Evolutionary conservation across 1,140 invertebrate species (phyloP), one percentile per base, ranked within the genome.

Genomic region (Drosophila aff.): DNA sequence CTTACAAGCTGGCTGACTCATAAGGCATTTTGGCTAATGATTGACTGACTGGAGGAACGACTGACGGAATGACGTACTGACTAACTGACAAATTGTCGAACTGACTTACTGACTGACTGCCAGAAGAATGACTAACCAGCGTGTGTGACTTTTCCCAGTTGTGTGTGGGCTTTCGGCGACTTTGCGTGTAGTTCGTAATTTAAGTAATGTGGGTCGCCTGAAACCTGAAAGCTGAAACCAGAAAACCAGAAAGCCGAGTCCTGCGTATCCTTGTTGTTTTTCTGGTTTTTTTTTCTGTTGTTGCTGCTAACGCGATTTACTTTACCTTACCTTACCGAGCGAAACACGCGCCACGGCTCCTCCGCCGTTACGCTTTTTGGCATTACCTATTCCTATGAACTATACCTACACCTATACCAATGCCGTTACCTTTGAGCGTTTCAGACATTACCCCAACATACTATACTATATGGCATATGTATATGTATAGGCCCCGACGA

Each of bases 101-200:
- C 36, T 52, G 63, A 52, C 36, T 49, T 60, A 57, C 21, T 47
- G 60, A 72, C 52, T 71, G 67, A 58, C 50, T 74, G 76, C 59
- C 26, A 52, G n/a, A 13, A 28, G 46, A 68, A 41, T 77, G 59
- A 77, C 79, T 49, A 69, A 76, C 65, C 81, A 82, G 74, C 66
- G 76, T 76, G 65, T 80, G 81, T 65, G 81, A 67, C 73, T 84
- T 79, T 84, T 73, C 67, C 69, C 61, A 83, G 65, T 76, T 79
- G 36, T 60, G 49, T 59, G 41, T 72, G 49, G 68, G 46, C 46
- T 73, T 65, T 49, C 60, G 69, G 33, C 67, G 82, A 78, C 71
- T 78, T 90, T 91, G 87, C 87, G 87, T 91, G 87, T 83, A 91
- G 83, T 75, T 86, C 58, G 75, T 79, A 91, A 91, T 81, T 91